These are phyloP conservation scores for Rhipidura dahli DNA, from an alignment of 2,113 vertebrate species.

Conservation along the genomic window DNA sequence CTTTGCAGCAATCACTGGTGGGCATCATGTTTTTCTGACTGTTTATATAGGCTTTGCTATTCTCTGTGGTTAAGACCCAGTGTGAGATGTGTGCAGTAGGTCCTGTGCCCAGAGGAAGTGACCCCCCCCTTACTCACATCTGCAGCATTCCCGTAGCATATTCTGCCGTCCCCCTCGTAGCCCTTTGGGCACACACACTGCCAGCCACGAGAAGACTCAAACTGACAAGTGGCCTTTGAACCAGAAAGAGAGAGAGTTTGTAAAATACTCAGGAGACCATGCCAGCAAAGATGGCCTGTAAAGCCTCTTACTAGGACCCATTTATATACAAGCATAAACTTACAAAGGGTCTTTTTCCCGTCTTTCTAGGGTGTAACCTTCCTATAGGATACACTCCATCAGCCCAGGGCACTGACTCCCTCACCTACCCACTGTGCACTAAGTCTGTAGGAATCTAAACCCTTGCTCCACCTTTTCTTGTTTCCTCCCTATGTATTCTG, in stretches of 20 bases:
- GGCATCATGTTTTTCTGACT: neutral
- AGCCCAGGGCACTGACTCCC: neutral
- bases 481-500: neutral
- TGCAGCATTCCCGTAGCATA: conserved; percentile 83
- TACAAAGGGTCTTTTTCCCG: neutral
- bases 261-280: neutral
- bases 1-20: neutral
- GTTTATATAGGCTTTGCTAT: neutral
- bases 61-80: neutral
- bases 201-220: conserved; percentile 69
- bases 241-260: neutral
- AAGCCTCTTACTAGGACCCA: neutral
- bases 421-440: neutral
- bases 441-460: neutral
- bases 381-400: neutral
- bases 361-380: neutral
- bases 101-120: neutral
- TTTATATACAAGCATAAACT: neutral
- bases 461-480: neutral
- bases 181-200: conserved; percentile 83
- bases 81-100: neutral
- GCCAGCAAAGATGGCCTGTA: neutral
- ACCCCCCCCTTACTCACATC: conserved; percentile 69
- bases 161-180: conserved; percentile 79
- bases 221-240: conserved; percentile 75